phyloP scores from a whole-genome alignment of 1,140 invertebrate species.

The Potamilus streckersoni region DNA sequence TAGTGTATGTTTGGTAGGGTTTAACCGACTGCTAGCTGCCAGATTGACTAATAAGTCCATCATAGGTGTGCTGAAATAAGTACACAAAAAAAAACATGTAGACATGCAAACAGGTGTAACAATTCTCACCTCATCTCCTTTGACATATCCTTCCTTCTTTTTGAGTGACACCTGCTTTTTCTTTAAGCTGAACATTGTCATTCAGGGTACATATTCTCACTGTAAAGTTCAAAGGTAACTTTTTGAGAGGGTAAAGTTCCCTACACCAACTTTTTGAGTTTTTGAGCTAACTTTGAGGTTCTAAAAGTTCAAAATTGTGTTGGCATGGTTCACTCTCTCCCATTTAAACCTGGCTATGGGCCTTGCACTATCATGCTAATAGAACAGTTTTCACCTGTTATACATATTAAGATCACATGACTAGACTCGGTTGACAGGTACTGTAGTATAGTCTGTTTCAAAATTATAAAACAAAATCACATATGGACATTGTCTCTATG shows the following conservation, averaged over 20 bases:
- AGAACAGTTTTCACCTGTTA: constrained; percentile 10
- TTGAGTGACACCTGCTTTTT: constrained; percentile 19
- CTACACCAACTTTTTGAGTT: background rate
- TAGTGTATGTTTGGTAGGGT: constrained; percentile 79
- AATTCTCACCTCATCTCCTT: constrained; percentile 12
- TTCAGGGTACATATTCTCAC: background rate
- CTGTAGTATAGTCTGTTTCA: constrained; percentile 34
- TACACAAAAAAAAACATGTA: constrained; percentile 10
- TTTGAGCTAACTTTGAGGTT: background rate
- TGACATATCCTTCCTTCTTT: background rate
- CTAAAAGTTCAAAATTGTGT: constrained; percentile 1
- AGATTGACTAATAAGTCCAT: constrained; percentile 85
- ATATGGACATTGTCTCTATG: too few relatives aligned
- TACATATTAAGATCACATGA: constrained; percentile 10
- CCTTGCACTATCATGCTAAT: constrained; percentile 6
- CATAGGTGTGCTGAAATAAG: constrained; percentile 80
- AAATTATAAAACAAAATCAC: background rate
- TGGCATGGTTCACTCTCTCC: background rate
- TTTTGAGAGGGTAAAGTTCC: background rate
- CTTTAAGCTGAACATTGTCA: constrained; percentile 20
- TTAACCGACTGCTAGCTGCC: constrained; percentile 79
- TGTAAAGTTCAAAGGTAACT: background rate
- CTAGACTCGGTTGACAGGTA: constrained; percentile 15
- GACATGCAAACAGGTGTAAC: background rate
- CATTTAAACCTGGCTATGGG: background rate